Base-by-base conservation (phyloP, 1,140 invertebrate species). In the Papilio aristodemus region DNA sequence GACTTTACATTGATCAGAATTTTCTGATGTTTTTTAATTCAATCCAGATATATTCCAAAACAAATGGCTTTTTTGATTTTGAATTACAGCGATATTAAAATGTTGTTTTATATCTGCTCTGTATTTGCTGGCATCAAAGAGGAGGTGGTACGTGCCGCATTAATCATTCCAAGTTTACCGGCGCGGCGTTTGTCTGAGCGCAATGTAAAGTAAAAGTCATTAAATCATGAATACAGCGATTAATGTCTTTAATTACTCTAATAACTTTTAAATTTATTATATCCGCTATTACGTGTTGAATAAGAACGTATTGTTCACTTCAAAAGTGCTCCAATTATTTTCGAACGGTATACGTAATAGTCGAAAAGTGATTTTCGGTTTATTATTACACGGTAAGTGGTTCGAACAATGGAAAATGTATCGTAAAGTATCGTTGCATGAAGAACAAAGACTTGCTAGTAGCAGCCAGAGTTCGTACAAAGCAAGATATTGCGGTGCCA, bases 401-500 rank as follows among this genome's bases (percentile, higher is more conserved):
- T 85, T 84, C 70, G 68, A 89, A 91, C 89, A 91, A 91, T 87
- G 85, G 86, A 80, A 83, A 87, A 80, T 83, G 81, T 87, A 85
- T 81, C 75, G 84, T 79, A 84, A 90, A 90, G 87, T 89, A 91
- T 87, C 84, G 86, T 79, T 80, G 78, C 80, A 81, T 77, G 78
- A 80, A 82, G 79, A 89, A 91, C 87, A 91, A 89, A 89, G 85
- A 83, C 75, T 74, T 82, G 77, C 79, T 50, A 50, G 63, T 64
- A 77, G 72, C 75, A 71, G 79, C 73, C 75, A 71, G 79, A 86
- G 84, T 79, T 85, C 81, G 74, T 86, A 87, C 84, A 89, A 86
- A 87, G 86, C 82, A 78, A 83, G 84, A 87, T 87, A 87, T 87
- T 86, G 84, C 83, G 72, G 75, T 76, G 78, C 77, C 75, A 73